A percentile compares a stretch with the other conserved stretches of the same genome.
Conservation (phyloP, 2,888 invertebrate species). For the Cataglyphis altisquamis region DNA sequence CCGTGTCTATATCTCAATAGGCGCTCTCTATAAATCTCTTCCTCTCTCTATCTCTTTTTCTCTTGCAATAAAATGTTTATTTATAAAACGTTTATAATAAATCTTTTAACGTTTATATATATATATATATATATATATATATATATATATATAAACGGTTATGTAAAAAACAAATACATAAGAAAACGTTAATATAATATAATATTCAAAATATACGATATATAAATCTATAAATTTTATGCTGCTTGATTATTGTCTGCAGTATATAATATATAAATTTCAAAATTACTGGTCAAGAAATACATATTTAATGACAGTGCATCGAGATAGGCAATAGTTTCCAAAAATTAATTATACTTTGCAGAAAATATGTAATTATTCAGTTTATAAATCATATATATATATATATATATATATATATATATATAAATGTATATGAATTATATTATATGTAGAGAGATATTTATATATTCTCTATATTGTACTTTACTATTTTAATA, state of each 20-base stretch:
- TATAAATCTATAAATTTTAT: background rate
- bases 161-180: background rate
- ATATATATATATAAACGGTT: background rate
- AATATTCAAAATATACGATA: background rate
- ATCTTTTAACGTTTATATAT: too few species aligned
- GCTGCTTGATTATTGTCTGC: background rate
- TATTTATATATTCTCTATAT: too few species aligned
- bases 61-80: background rate
- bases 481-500: too few species aligned
- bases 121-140: background rate
- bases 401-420: too few species aligned
- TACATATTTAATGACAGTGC: background rate
- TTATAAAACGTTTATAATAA: too few species aligned
- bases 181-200: background rate
- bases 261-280: background rate
- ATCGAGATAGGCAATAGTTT: background rate
- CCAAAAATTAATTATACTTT: background rate
- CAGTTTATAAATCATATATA: too few species aligned
- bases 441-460: too few species aligned
- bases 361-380: background rate
- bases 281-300: background rate
- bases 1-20: too few species aligned
- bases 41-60: too few species aligned
- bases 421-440: too few species aligned
- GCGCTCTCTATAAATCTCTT: background rate